These are phyloP conservation scores for Zonitis immaculata DNA, from an alignment of 2,888 invertebrate genomes.

Conservation along the genomic window DNA sequence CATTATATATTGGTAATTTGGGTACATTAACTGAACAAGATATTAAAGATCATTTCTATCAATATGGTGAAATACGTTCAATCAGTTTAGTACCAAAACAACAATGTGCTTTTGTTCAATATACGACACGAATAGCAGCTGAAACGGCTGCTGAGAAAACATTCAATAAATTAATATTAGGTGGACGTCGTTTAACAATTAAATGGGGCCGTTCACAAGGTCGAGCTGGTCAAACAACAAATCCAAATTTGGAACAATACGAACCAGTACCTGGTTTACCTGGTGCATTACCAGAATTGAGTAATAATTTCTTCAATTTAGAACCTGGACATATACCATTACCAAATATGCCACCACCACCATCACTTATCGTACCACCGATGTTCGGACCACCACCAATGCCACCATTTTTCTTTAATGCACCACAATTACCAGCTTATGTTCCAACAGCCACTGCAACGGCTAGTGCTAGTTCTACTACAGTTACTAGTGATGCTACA, in stretches of 20 bases:
- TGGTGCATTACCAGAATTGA: conserved; percentile 61
- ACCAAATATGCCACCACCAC: conserved; percentile 48
- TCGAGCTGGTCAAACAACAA: conserved; percentile 53
- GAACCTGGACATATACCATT: conserved; percentile 50
- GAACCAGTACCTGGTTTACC: conserved; percentile 78
- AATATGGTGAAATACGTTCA: conserved; percentile 95
- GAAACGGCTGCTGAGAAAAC: conserved; percentile 94
- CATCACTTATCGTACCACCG: conserved; percentile 54
- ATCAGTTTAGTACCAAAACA: conserved; percentile 89
- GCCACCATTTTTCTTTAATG: conserved; percentile 53
- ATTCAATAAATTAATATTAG: conserved; percentile 83
- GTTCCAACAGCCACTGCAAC: conserved; percentile 41
- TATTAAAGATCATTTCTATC: conserved; percentile 93
- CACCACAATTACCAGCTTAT: conserved; percentile 38
- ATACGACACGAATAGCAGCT: conserved; percentile 82
- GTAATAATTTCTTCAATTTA: conserved; percentile 67
- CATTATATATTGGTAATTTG: conserved; percentile 94
- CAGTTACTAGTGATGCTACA: conserved; percentile 48
- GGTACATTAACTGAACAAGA: conserved; percentile 90
- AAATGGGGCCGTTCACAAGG: conserved; percentile 98
- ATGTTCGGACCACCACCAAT: conserved; percentile 58
- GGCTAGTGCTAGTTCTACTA: conserved; percentile 17
- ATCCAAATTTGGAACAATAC: conserved; percentile 53
- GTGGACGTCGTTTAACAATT: conserved; percentile 87
- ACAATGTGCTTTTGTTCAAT: conserved; percentile 96